Evolutionary conservation across 53 echinoderm and acorn worm species (phyloP), one percentile per base, ranked within the genome.

Genomic region (Patiria pectinifera): DNA sequence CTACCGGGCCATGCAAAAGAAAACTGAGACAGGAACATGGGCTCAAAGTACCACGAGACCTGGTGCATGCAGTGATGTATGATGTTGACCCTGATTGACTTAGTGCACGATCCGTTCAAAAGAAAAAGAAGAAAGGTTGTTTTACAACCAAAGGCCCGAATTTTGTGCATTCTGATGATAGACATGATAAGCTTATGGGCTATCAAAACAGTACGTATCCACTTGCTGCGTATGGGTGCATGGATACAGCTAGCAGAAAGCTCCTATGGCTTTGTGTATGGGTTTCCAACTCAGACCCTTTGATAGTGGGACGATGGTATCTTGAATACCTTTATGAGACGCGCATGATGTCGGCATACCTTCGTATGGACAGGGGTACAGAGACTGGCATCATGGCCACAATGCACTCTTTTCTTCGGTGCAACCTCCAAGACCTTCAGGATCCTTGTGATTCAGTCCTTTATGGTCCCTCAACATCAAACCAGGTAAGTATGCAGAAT

Each of bases 41-140:
- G 77, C 77, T 77, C 77, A 77, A 77, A 77, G 77, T 77, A 77
- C 77, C 77, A 35, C 35, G 77, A 77, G 77, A 77, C 77, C 77
- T 25, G 77, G 77, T 77, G 77, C 77, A 77, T 77, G 77, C 77
- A 77, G 77, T 77, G 71, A 77, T 77, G 77, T 77, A 77, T 35
- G 77, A 77, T 77, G 77, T 77, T 77, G 77, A 77, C 77, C 77
- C 77, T 77, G 77, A n/a, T n/a, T n/a, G n/a, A n/a, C n/a, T n/a
- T n/a, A n/a, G 77, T 23, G 77, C 77, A 77, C 77, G 77, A 77
- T 77, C 77, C 77, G 26, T 77, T 77, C 77, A 77, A 77, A 77
- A 77, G 77, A 35, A 77, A 35, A 35, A 24, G 77, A 77, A 77
- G 35, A 77, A 77, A 77, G 35, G 75, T 75, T 75, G 21, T 35